Evolutionary conservation across 2,888 invertebrate genomes (phyloP).

Genomic region (Tigriopus californicus): DNA sequence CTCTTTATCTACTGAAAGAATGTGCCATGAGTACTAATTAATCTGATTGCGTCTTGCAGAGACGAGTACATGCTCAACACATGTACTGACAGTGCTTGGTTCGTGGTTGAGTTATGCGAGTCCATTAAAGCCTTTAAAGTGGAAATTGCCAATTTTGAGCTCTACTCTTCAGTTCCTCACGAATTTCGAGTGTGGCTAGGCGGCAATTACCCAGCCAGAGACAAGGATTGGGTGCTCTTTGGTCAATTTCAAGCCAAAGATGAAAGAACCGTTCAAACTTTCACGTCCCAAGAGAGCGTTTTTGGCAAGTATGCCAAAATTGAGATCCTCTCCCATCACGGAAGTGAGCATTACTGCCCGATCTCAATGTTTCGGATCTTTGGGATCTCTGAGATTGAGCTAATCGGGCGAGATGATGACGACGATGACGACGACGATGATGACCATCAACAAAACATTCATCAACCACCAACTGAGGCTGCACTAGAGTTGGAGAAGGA

Average conservation of each 20-base stretch:
- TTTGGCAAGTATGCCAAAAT: constrained; percentile 73
- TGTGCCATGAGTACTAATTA: too few species aligned
- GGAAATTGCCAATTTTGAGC: constrained; percentile 88
- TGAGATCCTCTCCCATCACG: constrained; percentile 82
- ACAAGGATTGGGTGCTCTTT: constrained; percentile 32
- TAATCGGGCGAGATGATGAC: constrained; percentile 31
- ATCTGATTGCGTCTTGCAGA: constrained; percentile 38
- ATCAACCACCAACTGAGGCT: constrained; percentile 11
- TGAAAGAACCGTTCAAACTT: constrained; percentile 65
- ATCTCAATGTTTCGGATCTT: constrained; percentile 83
- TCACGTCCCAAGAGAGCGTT: constrained; percentile 50
- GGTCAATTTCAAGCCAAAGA: constrained; percentile 43
- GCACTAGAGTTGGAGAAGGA: constrained; percentile 24
- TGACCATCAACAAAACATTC: constrained; percentile 26
- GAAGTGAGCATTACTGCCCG: constrained; percentile 92
- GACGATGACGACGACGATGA: constrained; percentile 42
- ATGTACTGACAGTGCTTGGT: constrained; percentile 80
- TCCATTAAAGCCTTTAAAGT: constrained; percentile 68
- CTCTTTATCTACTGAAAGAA: too few species aligned
- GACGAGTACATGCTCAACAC: constrained; percentile 97
- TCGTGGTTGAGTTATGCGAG: constrained; percentile 93
- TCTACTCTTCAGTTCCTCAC: constrained; percentile 90
- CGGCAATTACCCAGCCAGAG: constrained; percentile 52
- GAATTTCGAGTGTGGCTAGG: constrained; percentile 39
- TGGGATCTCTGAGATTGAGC: constrained; percentile 61